Base-by-base conservation (phyloP, 2,888 invertebrate genomes). In the Criorhina ranunculi region DNA sequence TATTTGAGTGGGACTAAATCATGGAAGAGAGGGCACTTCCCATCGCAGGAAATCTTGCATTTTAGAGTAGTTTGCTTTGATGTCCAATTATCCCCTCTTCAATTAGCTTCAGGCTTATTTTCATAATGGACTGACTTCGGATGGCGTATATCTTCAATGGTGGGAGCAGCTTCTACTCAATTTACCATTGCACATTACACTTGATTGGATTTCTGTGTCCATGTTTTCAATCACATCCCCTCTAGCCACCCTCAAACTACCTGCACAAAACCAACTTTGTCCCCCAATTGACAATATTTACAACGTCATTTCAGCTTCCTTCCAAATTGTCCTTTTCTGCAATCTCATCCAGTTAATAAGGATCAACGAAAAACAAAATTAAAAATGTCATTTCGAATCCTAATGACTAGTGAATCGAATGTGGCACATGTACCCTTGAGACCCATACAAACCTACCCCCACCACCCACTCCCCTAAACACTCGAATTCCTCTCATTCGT, bases 381-480 rank as follows among this genome's bases (percentile, higher is more conserved):
- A 80, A 85, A 85, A 85, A 85, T 85, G 85, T 85, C 85, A 76
- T 85, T 55, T 82, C 60, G 80, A 85, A 51, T 85, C 80, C 46
- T 75, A 75, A 79, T 79, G 85, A 69, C 57, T 82, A 11, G 44
- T 19, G 19, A 17, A 53, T 73, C 66, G 78, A 78, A 66, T 66
- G 51, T 57, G 46, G 42, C 75, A 75, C 69, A 85, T 60, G 76
- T 33, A 70, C 85, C 85, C 85, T 59, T 15, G 80, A 66, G 80
- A 80, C 85, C 19, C 66, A 57, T 83, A 33, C 24, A 24, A n/a
- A n/a, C n/a, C n/a, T 46, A 59, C 62, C 1, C 5, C 8, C 19
- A 6, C 5, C 24, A 5, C 15, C 12, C 7, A 6, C 37, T 33
- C 9, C 15, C 17, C 33, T 9, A 24, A n/a, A 7, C 60, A 76